phyloP scores from a whole-genome alignment of 2,113 vertebrate species.

The Rhagologus leucostigma region DNA sequence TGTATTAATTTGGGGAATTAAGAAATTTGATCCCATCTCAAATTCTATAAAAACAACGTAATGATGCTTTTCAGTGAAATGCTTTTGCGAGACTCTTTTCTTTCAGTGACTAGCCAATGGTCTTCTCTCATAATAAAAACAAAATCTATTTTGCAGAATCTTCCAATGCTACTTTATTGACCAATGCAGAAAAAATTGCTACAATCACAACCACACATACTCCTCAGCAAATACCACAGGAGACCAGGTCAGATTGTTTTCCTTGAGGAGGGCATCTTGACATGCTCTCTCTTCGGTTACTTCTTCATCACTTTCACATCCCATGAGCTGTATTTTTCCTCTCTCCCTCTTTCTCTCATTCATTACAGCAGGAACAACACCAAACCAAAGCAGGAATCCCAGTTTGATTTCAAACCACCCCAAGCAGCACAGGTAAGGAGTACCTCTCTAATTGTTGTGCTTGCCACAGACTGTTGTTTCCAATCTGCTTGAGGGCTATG shows the following conservation, averaged over 20 bases:
- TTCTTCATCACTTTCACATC: background rate
- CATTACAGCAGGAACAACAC: constrained; percentile 82
- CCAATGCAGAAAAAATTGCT: constrained; percentile 99
- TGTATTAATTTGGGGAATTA: background rate
- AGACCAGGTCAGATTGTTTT: constrained; percentile 84
- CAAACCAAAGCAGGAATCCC: constrained; percentile 96
- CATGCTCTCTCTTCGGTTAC: background rate
- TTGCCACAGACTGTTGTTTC: background rate
- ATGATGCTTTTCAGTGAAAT: background rate
- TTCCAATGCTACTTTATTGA: constrained; percentile 94
- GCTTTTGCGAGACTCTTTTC: background rate
- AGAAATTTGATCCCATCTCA: background rate
- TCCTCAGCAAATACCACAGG: constrained; percentile 86
- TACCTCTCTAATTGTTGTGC: background rate
- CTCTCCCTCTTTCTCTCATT: constrained; percentile 27
- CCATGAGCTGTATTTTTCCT: constrained; percentile 28
- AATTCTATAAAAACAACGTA: background rate
- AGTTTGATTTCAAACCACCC: constrained; percentile 88
- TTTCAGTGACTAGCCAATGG: background rate
- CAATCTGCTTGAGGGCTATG: background rate
- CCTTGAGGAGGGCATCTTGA: background rate
- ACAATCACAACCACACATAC: constrained; percentile 97
- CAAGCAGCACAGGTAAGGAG: constrained; percentile 78
- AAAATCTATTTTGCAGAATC: constrained; percentile 82
- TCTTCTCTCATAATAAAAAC: background rate